These are phyloP conservation scores for Poecilobothrus nobilitatus DNA, from an alignment of 2,888 invertebrate species.

Conservation along the genomic window DNA sequence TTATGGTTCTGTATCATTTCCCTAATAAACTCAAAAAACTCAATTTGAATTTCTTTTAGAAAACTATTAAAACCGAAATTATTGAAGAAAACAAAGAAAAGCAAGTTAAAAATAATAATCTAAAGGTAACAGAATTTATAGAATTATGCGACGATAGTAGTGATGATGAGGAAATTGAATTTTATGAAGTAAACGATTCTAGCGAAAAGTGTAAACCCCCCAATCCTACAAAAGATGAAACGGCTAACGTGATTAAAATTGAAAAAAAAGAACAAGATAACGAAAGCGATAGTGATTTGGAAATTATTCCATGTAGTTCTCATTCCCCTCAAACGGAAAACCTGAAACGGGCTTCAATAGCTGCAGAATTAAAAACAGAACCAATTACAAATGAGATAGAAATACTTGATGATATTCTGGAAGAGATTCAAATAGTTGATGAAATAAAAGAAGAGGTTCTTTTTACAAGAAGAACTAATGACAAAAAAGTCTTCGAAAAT, in stretches of 20 bases:
- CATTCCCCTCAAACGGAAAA: neutral
- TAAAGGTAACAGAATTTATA: neutral
- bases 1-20: no score
- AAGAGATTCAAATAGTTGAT: no score
- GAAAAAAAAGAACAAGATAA: neutral
- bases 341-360: no score
- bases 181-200: neutral
- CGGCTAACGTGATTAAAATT: neutral
- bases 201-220: neutral
- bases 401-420: no score
- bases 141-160: neutral
- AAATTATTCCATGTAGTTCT: neutral
- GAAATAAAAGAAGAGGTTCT: neutral
- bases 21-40: no score
- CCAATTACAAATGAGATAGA: no score
- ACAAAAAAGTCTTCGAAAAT: neutral
- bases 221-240: neutral
- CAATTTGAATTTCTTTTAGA: no score
- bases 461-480: neutral
- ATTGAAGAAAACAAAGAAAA: neutral
- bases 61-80: no score
- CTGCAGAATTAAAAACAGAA: no score
- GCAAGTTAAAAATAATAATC: neutral
- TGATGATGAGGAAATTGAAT: neutral
- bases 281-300: neutral